phyloP scores from a whole-genome alignment of 2,797 vertebrate genomes.

The Propithecus perrieri region DNA sequence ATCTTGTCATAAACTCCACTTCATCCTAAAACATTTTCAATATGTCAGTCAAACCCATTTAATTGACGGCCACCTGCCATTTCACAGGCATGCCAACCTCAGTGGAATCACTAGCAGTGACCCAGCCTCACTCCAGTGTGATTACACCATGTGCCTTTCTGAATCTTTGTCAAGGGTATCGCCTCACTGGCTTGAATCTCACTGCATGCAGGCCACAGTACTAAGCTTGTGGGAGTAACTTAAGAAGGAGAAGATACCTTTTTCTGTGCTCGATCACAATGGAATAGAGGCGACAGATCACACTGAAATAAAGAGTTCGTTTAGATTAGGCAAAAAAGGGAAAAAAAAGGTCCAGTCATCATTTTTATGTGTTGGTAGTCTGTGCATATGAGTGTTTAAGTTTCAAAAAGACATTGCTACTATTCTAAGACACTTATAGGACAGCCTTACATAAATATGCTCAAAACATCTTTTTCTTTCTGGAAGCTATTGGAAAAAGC shows the following conservation, averaged over 20 bases:
- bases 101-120: background rate
- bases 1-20: constrained; percentile 45
- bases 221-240: background rate
- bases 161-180: background rate
- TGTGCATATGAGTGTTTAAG: background rate
- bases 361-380: background rate
- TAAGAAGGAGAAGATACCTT: background rate
- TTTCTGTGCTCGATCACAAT: background rate
- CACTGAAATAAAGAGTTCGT: background rate
- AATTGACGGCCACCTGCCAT: background rate
- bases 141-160: background rate
- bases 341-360: background rate
- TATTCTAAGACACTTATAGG: background rate
- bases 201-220: background rate
- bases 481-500: background rate
- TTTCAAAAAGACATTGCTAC: background rate
- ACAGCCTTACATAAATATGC: background rate
- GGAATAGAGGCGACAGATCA: background rate
- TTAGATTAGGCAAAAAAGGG: background rate
- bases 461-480: background rate
- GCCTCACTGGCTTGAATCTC: background rate
- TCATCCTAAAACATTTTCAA: constrained; percentile 46
- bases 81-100: background rate
- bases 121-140: background rate
- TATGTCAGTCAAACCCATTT: background rate